Evolutionary conservation across 2,888 invertebrate genomes (phyloP).

Genomic region (Drosophila mercatorum): DNA sequence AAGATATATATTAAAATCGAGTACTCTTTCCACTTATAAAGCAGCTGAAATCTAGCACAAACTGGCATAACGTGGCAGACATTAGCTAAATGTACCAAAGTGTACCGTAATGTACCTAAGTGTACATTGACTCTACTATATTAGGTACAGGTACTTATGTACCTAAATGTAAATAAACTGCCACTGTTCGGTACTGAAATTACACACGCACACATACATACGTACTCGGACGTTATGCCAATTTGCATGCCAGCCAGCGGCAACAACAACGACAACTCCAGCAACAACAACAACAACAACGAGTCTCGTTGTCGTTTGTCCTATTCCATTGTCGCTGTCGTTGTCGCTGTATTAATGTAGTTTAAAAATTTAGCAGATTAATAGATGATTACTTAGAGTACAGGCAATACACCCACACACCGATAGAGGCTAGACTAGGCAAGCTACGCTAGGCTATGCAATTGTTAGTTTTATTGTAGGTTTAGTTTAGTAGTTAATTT

Average conservation of each 20-base stretch:
- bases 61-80: conserved; percentile 51
- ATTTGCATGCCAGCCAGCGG: conserved; percentile 58
- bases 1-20: conserved; percentile 6
- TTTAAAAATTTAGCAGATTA: conserved; percentile 54
- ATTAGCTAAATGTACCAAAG: too few relatives aligned
- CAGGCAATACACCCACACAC: conserved; percentile 51
- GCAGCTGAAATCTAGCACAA: conserved; percentile 36
- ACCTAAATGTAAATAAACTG: neutral
- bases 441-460: conserved; percentile 41
- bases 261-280: conserved; percentile 12
- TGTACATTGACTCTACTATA: neutral
- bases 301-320: neutral
- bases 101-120: conserved; percentile 3
- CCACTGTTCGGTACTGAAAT: neutral
- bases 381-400: conserved; percentile 55
- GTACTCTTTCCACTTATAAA: conserved; percentile 18
- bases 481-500: conserved; percentile 47
- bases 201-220: neutral
- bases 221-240: conserved; percentile 51
- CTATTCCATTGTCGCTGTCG: conserved; percentile 9
- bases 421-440: conserved; percentile 21
- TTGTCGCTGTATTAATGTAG: conserved; percentile 40
- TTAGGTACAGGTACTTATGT: neutral
- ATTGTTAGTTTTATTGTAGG: conserved; percentile 48
- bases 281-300: conserved; percentile 6